Percentiles rank a stretch among this genome's conserved stretches.
phyloP scores from a whole-genome alignment of 2,797 vertebrate species.

The Clangula hyemalis region DNA sequence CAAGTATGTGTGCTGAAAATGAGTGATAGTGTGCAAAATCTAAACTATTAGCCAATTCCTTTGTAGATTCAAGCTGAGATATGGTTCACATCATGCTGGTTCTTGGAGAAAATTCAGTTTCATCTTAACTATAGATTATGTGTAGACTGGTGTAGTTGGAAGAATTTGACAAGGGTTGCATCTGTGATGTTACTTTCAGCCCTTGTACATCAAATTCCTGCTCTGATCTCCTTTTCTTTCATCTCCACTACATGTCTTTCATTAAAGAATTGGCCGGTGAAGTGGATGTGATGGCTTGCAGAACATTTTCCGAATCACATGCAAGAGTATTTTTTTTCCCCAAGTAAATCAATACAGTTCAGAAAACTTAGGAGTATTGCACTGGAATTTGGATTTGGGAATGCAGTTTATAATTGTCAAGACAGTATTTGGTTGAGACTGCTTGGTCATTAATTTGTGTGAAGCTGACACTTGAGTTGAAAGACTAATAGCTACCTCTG shows the following conservation, averaged over 20 bases:
- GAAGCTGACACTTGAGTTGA: slow-evolving; percentile 24
- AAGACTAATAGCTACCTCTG: slow-evolving; percentile 37
- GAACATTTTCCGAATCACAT: background rate
- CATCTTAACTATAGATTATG: slow-evolving; percentile 32
- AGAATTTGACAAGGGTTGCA: slow-evolving; percentile 20
- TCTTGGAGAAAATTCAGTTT: slow-evolving; percentile 43
- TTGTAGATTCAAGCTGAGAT: slow-evolving; percentile 36
- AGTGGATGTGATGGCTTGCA: slow-evolving; percentile 9
- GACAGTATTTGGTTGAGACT: slow-evolving; percentile 17
- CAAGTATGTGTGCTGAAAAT: slow-evolving; percentile 56
- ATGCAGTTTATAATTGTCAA: slow-evolving; percentile 44
- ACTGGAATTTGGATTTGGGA: slow-evolving; percentile 9
- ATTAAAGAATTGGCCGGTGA: background rate
- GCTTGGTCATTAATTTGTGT: slow-evolving; percentile 21
- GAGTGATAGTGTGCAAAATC: slow-evolving; percentile 14
- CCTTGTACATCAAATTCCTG: slow-evolving; percentile 27
- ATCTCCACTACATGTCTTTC: slow-evolving; percentile 14
- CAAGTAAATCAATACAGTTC: background rate
- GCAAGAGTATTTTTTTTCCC: background rate
- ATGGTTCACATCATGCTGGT: background rate
- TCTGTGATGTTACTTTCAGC: slow-evolving; percentile 17
- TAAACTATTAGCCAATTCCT: background rate
- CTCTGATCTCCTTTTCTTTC: slow-evolving; percentile 59
- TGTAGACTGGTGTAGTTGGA: background rate
- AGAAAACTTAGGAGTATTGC: slow-evolving; percentile 14